A percentile compares a stretch with the other conserved stretches of the same genome.
Evolutionary conservation across 2,888 invertebrate genomes (phyloP).

Genomic region (Drosophila leonis): DNA sequence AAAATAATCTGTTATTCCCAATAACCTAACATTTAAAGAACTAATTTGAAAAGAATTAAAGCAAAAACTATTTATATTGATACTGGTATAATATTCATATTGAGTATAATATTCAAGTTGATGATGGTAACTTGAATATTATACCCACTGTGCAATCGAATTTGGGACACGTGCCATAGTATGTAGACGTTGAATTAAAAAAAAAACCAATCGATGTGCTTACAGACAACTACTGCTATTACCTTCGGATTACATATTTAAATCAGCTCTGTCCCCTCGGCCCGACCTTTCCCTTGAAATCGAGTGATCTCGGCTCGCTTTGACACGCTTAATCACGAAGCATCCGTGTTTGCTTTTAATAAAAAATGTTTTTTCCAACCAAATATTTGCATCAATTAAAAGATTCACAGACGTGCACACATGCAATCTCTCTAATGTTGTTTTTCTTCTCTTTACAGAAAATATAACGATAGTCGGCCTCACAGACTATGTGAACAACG

Average conservation of each 20-base stretch:
- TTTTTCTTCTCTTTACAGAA: constrained; percentile 75
- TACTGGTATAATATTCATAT: too few species aligned
- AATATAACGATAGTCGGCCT: constrained; percentile 86
- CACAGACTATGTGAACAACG: constrained; percentile 84
- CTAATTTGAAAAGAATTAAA: too few species aligned
- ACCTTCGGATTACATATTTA: constrained; percentile 25
- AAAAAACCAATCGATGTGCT: background rate
- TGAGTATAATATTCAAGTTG: too few species aligned
- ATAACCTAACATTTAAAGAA: too few species aligned
- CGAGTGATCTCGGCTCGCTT: constrained; percentile 25
- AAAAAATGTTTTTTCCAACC: constrained; percentile 63
- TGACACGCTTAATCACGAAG: constrained; percentile 47
- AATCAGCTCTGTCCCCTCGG: background rate
- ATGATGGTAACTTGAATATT: background rate
- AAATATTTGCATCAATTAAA: constrained; percentile 74
- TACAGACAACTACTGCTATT: constrained; percentile 11
- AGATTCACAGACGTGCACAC: constrained; percentile 12
- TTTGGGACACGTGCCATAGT: constrained; percentile 24
- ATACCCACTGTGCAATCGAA: constrained; percentile 1
- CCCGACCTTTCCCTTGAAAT: background rate
- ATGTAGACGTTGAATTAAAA: background rate
- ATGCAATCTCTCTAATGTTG: constrained; percentile 12
- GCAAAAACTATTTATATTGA: too few species aligned
- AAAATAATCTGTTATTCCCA: too few species aligned
- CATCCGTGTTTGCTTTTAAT: constrained; percentile 68